Percentiles rank a stretch among this genome's conserved stretches.
phyloP scores from a whole-genome alignment of 2,797 vertebrate genomes.

The Nannoperca obscura region DNA sequence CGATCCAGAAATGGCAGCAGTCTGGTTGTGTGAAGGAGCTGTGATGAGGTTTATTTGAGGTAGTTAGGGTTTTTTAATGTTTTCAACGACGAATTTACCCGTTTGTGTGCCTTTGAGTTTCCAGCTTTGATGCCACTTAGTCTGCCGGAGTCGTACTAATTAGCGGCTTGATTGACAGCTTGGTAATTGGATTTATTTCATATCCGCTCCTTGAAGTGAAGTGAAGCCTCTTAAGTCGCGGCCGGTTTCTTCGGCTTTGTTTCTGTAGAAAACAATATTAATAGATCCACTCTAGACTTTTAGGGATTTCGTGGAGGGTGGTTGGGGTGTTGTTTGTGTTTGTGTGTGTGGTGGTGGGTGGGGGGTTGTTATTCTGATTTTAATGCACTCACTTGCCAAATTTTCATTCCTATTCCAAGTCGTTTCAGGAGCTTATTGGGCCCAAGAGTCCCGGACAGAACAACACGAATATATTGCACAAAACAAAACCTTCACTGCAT shows the following conservation, averaged over 20 bases:
- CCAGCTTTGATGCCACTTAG: constrained; percentile 65
- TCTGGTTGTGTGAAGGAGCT: constrained; percentile 61
- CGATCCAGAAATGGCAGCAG: constrained; percentile 71
- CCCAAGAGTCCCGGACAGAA: constrained; percentile 4
- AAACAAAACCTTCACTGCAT: constrained; percentile 1
- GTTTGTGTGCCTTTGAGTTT: constrained; percentile 51
- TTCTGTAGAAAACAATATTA: constrained; percentile 48
- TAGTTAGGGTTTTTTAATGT: constrained; percentile 12
- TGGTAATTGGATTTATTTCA: constrained; percentile 82
- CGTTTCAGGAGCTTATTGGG: constrained; percentile 16
- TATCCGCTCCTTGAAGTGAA: constrained; percentile 80
- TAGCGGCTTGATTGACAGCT: constrained; percentile 78
- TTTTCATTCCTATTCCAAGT: constrained; percentile 27
- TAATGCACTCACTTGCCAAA: constrained; percentile 44
- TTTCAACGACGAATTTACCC: constrained; percentile 35
- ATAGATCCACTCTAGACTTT: constrained; percentile 24
- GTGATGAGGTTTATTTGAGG: constrained; percentile 52
- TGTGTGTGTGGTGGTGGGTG: too few species aligned
- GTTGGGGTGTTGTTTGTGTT: too few species aligned
- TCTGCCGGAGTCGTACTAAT: constrained; percentile 74
- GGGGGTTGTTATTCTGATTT: constrained; percentile 24
- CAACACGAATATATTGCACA: not conserved
- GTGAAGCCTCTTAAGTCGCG: constrained; percentile 68
- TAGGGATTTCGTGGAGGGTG: not conserved
- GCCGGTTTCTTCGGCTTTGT: constrained; percentile 46